Conservation (phyloP, 2,113 vertebrate species). For the Notechis scutatus region DNA sequence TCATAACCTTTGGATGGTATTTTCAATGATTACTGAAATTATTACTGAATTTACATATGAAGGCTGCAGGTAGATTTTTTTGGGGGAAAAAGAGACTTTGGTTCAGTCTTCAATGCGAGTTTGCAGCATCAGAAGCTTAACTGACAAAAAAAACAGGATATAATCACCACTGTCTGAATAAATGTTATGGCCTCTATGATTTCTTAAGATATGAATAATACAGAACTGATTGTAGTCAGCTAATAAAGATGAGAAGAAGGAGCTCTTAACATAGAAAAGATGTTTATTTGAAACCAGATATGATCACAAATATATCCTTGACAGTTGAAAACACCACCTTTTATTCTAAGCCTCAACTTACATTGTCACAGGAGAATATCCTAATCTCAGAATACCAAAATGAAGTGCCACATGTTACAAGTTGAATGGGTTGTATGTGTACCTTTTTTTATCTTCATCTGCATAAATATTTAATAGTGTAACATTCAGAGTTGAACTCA, state of each 20-base stretch:
- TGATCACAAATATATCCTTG: background rate
- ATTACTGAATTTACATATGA: background rate
- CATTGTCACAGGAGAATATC: background rate
- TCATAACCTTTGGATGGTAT: background rate
- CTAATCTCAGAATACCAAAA: background rate
- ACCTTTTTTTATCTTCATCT: background rate
- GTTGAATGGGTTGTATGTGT: background rate
- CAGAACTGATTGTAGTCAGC: background rate
- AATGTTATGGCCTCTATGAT: background rate
- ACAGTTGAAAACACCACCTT: background rate
- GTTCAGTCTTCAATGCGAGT: background rate
- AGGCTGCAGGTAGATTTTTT: background rate
- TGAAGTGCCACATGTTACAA: background rate
- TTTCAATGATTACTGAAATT: slow-evolving; percentile 8
- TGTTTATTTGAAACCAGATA: background rate
- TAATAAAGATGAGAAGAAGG: background rate
- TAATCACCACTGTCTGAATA: no score
- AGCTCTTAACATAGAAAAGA: background rate
- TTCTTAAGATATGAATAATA: background rate
- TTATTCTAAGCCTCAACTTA: background rate
- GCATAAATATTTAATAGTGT: background rate
- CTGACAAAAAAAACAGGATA: background rate
- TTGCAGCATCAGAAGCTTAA: background rate
- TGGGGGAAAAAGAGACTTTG: background rate
- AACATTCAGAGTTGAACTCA: background rate